A percentile compares a stretch with the other conserved stretches of the same genome.
These are phyloP conservation scores for Platycnemis pennipes DNA, from an alignment of 2,888 invertebrate genomes.

Conservation along the genomic window DNA sequence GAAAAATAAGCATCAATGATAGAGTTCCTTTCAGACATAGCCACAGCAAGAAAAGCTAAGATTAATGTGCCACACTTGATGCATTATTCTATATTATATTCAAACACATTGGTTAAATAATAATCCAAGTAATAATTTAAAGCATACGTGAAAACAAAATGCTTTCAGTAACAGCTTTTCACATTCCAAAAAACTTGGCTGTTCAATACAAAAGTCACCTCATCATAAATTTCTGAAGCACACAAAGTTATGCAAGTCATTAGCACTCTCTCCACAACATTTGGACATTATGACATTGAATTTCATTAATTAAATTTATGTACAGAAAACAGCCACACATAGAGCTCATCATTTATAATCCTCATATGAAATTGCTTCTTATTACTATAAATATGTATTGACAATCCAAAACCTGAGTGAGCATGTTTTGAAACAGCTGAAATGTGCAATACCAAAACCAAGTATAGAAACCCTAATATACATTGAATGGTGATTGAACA, in stretches of 20 bases:
- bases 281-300: background rate
- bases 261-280: background rate
- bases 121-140: background rate
- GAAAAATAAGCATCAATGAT: background rate
- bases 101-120: slow-evolving; percentile 13
- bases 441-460: background rate
- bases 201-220: background rate
- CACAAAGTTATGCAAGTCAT: background rate
- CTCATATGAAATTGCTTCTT: background rate
- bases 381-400: background rate
- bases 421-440: background rate
- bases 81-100: background rate
- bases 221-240: background rate
- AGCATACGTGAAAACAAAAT: background rate
- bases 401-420: background rate
- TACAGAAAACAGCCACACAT: slow-evolving; percentile 35
- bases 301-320: background rate
- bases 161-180: background rate
- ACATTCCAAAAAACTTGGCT: slow-evolving; percentile 20
- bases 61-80: background rate
- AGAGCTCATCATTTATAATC: background rate
- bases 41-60: background rate
- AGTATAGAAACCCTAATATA: background rate
- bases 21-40: background rate
- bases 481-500: slow-evolving; percentile 25